phyloP scores from a whole-genome alignment of 2,797 vertebrate genomes.

The Phoeniculus purpureus region DNA sequence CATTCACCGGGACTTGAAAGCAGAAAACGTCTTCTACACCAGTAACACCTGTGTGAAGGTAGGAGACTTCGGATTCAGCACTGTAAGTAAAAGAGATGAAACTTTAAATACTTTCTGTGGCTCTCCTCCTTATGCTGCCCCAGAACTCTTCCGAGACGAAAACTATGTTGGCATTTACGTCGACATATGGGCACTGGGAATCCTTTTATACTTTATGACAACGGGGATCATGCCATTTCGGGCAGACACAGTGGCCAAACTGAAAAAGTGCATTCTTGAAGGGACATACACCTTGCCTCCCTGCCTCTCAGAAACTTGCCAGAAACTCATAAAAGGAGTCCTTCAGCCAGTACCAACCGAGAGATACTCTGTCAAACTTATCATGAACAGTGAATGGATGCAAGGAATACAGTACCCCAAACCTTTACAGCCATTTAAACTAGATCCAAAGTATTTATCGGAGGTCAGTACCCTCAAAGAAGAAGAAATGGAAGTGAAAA shows the following conservation, averaged over 20 bases:
- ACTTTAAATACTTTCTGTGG: slow-evolving; percentile 96
- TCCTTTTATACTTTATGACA: slow-evolving; percentile 94
- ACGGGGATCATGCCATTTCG: slow-evolving; percentile 93
- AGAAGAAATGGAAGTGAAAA: slow-evolving; percentile 89
- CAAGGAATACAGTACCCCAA: slow-evolving; percentile 86
- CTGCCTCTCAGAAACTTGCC: slow-evolving; percentile 88
- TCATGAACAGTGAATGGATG: slow-evolving; percentile 94
- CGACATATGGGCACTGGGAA: slow-evolving; percentile 95
- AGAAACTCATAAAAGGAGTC: slow-evolving; percentile 87
- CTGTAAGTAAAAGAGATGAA: slow-evolving; percentile 88
- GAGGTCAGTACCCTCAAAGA: slow-evolving; percentile 81
- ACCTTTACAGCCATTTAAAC: slow-evolving; percentile 87
- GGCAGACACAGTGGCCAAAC: slow-evolving; percentile 93
- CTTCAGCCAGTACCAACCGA: slow-evolving; percentile 87
- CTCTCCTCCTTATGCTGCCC: slow-evolving; percentile 94
- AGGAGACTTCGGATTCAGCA: slow-evolving; percentile 98
- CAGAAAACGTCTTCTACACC: slow-evolving; percentile 95
- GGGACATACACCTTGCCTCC: slow-evolving; percentile 85
- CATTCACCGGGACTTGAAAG: slow-evolving; percentile 95
- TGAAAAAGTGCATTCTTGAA: slow-evolving; percentile 94
- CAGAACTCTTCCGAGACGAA: slow-evolving; percentile 93
- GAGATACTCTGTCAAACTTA: slow-evolving; percentile 86
- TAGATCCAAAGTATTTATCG: slow-evolving; percentile 89
- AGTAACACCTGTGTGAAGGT: slow-evolving; percentile 93
- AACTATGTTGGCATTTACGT: slow-evolving; percentile 89